Evolutionary conservation across 2,113 vertebrate species (phyloP), one percentile per base, ranked within the genome.

Genomic region (Misgurnus anguillicaudatus): DNA sequence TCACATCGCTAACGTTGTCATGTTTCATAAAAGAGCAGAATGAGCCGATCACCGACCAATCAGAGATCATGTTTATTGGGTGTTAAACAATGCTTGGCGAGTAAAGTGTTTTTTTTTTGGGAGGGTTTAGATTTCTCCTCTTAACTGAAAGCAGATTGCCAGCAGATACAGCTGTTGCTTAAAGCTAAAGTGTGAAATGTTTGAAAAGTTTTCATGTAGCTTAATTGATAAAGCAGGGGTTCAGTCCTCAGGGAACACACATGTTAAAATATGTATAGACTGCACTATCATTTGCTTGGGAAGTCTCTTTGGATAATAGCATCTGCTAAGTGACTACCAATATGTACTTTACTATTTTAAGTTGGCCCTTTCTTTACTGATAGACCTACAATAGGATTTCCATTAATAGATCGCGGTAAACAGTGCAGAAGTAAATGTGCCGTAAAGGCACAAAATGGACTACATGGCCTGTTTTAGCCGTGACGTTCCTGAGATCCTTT

Each of bases 51-150:
- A 1, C 24, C 38, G 47, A 76, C 74, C 74, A 53, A 76, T 76
- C 45, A 53, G 74, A 51, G 61, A 31, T 5, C 24, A 5, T 64
- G 74, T 76, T 76, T 76, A 76, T 61, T 39, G 45, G n/a, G 6
- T 53, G 41, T 65, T 64, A 39, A 64, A 76, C 61, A 76, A 39
- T 65, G 11, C 5, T 38, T 63, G 73, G 7, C 31, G 73, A 39
- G 60, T 39, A 61, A 64, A n/a, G 5, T 76, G 61, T 51, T 76
- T 75, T 53, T 31, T 31, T 31, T 31, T 31, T 31, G 24, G 24
- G 1, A 38, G 57, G 39, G 71, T 60, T 61, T 19, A 38, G 73
- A 64, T 19, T 51, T 17, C 73, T 16, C 62, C 60, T 74, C 64
- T 63, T 61, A 8, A 10, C 41, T 74, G 42, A 38, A 24, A 75